Conservation (phyloP, 2,797 vertebrate genomes). For the Cossypha dichroa region DNA sequence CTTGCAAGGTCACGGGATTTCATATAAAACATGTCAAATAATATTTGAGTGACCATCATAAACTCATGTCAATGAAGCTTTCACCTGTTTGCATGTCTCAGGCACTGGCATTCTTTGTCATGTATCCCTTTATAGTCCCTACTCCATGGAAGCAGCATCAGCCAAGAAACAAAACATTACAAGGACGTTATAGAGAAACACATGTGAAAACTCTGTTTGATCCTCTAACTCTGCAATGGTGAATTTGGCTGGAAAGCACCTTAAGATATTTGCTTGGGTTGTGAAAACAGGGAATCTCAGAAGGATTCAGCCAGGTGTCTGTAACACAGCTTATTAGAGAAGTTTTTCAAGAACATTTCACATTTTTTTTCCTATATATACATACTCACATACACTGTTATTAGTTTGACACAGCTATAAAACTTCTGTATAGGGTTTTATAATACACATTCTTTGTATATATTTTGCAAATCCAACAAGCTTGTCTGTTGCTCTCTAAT, state of each 20-base stretch:
- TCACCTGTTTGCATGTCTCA: not conserved
- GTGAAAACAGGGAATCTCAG: slow-evolving; percentile 21
- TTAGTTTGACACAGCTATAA: not conserved
- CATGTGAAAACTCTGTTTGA: slow-evolving; percentile 10
- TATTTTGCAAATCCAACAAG: not conserved
- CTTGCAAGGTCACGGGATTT: not conserved
- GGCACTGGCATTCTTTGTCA: not conserved
- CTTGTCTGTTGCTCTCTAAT: not conserved
- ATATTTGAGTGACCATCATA: not conserved
- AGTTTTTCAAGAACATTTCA: not conserved
- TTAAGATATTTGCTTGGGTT: not conserved
- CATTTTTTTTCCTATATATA: not conserved
- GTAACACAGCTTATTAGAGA: slow-evolving; percentile 4
- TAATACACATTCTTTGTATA: not conserved
- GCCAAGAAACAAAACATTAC: not conserved
- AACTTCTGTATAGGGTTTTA: not conserved
- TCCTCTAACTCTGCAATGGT: not conserved
- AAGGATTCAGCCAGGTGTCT: slow-evolving; percentile 27
- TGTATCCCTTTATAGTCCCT: not conserved
- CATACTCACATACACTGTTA: not conserved
- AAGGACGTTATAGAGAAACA: not conserved
- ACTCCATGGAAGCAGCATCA: not conserved
- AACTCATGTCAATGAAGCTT: not conserved
- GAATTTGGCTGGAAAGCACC: not conserved
- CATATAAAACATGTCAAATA: not conserved